These are phyloP conservation scores for Craterocephalus amniculus DNA, from an alignment of 2,797 vertebrate genomes.

Conservation along the genomic window DNA sequence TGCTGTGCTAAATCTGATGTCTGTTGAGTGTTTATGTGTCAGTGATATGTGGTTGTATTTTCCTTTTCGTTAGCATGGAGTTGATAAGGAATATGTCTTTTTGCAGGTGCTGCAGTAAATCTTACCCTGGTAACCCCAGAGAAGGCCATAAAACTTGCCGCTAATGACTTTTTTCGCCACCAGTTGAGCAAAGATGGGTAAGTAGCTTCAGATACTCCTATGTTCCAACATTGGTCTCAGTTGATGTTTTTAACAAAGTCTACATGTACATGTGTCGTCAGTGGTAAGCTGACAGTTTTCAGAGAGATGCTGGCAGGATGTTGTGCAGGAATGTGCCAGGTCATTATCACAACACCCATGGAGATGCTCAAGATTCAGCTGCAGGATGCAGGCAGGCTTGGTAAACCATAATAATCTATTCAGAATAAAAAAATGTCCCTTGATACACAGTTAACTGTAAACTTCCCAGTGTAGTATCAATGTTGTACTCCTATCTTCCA, in stretches of 20 bases:
- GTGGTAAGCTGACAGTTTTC: conserved; percentile 79
- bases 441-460: neutral
- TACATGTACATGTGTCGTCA: conserved; percentile 37
- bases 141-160: conserved; percentile 88
- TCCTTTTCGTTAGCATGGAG: neutral
- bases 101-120: conserved; percentile 86
- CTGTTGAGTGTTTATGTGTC: neutral
- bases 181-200: conserved; percentile 84
- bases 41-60: neutral
- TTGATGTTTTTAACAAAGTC: neutral
- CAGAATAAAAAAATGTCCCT: too few relatives aligned
- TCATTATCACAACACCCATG: conserved; percentile 87
- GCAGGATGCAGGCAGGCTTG: conserved; percentile 87
- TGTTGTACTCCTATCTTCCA: conserved; percentile 36
- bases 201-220: conserved; percentile 31
- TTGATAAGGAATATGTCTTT: neutral
- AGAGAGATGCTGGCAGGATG: conserved; percentile 89
- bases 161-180: conserved; percentile 87
- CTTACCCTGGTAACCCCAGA: conserved; percentile 87
- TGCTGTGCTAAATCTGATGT: neutral
- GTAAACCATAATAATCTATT: conserved; percentile 51
- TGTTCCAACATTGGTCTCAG: neutral
- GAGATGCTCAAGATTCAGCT: conserved; percentile 91
- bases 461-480: neutral
- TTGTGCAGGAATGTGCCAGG: conserved; percentile 88